Percentiles rank a stretch among this genome's conserved stretches.
Conservation (phyloP, 2,888 invertebrate genomes). For the Sycophila texana region DNA sequence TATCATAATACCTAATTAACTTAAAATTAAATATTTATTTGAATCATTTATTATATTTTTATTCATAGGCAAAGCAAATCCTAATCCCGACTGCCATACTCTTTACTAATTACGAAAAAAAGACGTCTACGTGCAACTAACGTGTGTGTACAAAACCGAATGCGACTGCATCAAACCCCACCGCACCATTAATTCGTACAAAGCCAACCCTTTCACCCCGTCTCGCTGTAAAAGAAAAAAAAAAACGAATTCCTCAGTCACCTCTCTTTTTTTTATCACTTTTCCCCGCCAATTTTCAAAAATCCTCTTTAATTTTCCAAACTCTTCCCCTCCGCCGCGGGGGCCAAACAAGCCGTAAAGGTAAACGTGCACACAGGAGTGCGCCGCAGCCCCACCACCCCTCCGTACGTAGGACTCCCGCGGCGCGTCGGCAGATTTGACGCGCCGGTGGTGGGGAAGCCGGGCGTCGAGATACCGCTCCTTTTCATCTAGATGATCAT, state of each 20-base stretch:
- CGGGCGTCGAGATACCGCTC: slow-evolving; percentile 60
- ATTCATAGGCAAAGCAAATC: too few species aligned
- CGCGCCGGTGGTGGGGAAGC: slow-evolving; percentile 57
- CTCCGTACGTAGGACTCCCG: neutral
- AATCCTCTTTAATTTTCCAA: slow-evolving; percentile 4
- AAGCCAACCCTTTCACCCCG: neutral
- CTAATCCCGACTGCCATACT: too few species aligned
- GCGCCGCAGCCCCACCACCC: neutral
- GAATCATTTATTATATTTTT: too few species aligned
- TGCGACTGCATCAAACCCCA: too few species aligned
- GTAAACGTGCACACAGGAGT: slow-evolving; percentile 26
- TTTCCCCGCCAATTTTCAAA: neutral
- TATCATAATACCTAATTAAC: too few species aligned
- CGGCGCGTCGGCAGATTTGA: slow-evolving; percentile 58
- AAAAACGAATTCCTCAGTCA: neutral
- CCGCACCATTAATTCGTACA: too few species aligned
- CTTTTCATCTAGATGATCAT: slow-evolving; percentile 73
- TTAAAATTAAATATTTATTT: too few species aligned
- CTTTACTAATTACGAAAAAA: too few species aligned
- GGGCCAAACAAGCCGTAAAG: slow-evolving; percentile 34
- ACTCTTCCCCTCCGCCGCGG: neutral
- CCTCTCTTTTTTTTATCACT: slow-evolving; percentile 13
- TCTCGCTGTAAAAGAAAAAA: neutral
- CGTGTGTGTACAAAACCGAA: too few species aligned
- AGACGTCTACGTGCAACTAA: too few species aligned